phyloP scores from a whole-genome alignment of 2,113 vertebrate species.

The Scortum barcoo region DNA sequence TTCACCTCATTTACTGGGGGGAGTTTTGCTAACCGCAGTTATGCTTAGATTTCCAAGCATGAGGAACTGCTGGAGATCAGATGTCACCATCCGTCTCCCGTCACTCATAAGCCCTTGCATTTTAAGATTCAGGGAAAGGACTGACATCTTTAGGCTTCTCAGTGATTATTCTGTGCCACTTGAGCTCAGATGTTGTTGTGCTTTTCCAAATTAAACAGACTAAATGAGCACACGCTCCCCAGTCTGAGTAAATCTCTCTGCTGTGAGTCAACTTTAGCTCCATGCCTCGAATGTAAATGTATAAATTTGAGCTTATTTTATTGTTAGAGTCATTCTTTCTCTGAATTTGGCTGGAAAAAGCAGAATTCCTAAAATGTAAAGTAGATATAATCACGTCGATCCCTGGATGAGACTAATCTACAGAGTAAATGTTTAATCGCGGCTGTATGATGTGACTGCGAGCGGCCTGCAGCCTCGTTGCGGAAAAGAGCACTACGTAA shows the following conservation, averaged over 20 bases:
- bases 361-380: slow-evolving; percentile 44
- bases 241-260: slow-evolving; percentile 2
- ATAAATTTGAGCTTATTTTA: slow-evolving; percentile 17
- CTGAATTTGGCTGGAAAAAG: no score
- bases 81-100: neutral
- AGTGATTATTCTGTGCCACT: neutral
- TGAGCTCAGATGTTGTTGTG: neutral
- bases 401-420: slow-evolving; percentile 52
- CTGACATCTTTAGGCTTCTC: neutral
- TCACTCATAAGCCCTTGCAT: neutral
- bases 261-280: neutral
- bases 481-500: slow-evolving; percentile 81
- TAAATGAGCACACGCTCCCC: neutral
- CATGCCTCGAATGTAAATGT: neutral
- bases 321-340: slow-evolving; percentile 21
- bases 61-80: neutral
- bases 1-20: neutral
- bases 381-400: slow-evolving; percentile 50
- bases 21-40: neutral
- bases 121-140: neutral
- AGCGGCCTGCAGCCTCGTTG: slow-evolving; percentile 74
- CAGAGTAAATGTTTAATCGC: slow-evolving; percentile 69
- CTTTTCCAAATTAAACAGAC: slow-evolving; percentile 21
- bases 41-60: neutral
- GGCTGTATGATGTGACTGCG: slow-evolving; percentile 61